Evolutionary conservation across 2,113 vertebrate species (phyloP).

Genomic region (Spermophilus dauricus): DNA sequence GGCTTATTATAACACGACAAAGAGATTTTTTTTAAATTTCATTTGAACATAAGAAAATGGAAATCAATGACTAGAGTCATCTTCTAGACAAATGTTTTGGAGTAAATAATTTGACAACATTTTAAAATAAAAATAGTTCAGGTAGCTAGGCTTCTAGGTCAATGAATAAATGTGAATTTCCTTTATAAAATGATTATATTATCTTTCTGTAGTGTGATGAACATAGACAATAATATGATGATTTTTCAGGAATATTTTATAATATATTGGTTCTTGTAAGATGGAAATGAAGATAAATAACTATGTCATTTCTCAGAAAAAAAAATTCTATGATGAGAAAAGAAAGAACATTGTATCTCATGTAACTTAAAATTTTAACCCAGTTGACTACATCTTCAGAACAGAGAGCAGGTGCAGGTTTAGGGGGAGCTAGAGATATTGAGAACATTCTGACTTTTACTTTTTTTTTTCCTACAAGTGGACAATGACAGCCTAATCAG

Average conservation of each 20-base stretch:
- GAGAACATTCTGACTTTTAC: not conserved
- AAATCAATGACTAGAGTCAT: not conserved
- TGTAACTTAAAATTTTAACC: accelerated
- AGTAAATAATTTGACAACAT: not conserved
- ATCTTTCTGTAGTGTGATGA: not conserved
- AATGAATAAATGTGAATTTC: not conserved
- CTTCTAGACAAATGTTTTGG: not conserved
- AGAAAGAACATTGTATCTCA: not conserved
- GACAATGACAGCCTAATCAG: not conserved
- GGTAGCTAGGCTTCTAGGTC: not conserved
- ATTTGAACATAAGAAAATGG: not conserved
- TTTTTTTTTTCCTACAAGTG: not conserved
- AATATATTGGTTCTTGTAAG: not conserved
- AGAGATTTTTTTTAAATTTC: not conserved
- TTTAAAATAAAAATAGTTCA: not conserved
- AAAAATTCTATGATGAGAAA: not conserved
- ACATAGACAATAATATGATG: not conserved
- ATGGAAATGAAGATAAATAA: not conserved
- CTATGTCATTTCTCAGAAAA: not conserved
- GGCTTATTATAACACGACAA: not conserved
- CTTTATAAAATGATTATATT: not conserved
- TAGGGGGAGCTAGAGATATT: accelerated
- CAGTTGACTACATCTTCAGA: not conserved
- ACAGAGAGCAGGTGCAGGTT: not conserved
- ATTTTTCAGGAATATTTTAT: not conserved